Evolutionary conservation across 2,888 invertebrate species (phyloP).

Genomic region (Oegoconia quadripuncta): DNA sequence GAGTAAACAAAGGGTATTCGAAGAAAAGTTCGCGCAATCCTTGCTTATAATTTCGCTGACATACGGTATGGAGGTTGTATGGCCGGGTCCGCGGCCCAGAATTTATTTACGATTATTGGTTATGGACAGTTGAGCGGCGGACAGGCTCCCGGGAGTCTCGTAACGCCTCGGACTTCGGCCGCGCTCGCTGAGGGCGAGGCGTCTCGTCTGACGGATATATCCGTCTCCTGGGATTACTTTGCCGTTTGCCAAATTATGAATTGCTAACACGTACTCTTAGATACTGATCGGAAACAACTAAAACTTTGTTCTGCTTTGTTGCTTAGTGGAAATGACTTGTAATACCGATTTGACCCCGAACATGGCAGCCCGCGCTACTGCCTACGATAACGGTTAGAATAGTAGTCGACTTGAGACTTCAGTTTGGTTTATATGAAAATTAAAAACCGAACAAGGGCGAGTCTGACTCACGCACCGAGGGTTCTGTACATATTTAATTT

Average conservation of each 20-base stretch:
- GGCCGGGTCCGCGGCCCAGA: conserved; percentile 38
- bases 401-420: too few relatives aligned
- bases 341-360: too few relatives aligned
- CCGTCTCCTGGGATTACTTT: conserved; percentile 61
- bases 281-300: too few relatives aligned
- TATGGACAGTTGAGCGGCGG: conserved; percentile 71
- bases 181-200: conserved; percentile 57
- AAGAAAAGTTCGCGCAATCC: conserved; percentile 18
- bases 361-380: too few relatives aligned
- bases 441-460: too few relatives aligned
- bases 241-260: conserved; percentile 65
- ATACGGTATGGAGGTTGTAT: conserved; percentile 19
- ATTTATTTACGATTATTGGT: conserved; percentile 79
- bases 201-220: conserved; percentile 70
- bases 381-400: too few relatives aligned
- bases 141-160: conserved; percentile 67
- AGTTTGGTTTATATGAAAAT: too few relatives aligned
- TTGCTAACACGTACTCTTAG: conserved; percentile 32
- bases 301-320: too few relatives aligned
- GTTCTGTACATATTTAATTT: too few relatives aligned
- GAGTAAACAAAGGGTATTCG: conserved; percentile 20
- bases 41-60: conserved; percentile 35
- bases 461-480: too few relatives aligned
- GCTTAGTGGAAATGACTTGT: too few relatives aligned
- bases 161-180: conserved; percentile 68